phyloP scores from a whole-genome alignment of 2,888 invertebrate species.

The Epirrhoe alternata region DNA sequence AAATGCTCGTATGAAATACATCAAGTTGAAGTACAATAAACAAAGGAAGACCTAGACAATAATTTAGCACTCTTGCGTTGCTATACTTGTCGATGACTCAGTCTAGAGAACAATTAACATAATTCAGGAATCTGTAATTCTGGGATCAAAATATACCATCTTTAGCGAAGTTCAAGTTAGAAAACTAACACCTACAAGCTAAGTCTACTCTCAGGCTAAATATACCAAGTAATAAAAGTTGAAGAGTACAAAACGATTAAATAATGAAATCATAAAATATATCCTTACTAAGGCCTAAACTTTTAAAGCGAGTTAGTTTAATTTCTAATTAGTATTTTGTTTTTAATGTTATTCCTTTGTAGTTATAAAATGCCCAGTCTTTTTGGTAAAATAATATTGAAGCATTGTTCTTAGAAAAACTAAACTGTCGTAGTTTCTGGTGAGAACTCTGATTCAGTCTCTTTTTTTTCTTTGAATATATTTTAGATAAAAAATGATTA shows the following conservation, averaged over 20 bases:
- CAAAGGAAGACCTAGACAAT: not conserved
- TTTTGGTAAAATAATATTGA: conserved; percentile 25
- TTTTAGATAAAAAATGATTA: not conserved
- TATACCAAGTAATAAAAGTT: conserved; percentile 34
- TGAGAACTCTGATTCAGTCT: conserved; percentile 1
- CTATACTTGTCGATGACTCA: not conserved
- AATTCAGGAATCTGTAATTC: not conserved
- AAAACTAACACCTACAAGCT: conserved; percentile 22
- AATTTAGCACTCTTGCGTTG: not conserved
- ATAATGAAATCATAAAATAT: conserved; percentile 40
- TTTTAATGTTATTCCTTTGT: conserved; percentile 4
- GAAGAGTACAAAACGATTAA: conserved; percentile 48
- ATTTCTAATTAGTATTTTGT: conserved; percentile 40
- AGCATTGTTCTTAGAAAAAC: not conserved
- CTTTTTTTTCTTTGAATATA: conserved; percentile 1
- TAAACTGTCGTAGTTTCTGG: not conserved
- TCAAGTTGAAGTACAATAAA: not conserved
- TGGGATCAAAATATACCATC: conserved; percentile 7
- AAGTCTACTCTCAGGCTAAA: conserved; percentile 29
- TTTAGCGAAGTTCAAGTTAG: conserved; percentile 12
- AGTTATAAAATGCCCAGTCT: conserved; percentile 29
- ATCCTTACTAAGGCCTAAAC: conserved; percentile 49
- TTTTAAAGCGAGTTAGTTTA: conserved; percentile 55
- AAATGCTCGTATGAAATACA: not conserved
- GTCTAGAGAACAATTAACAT: not conserved